Percentiles rank a stretch among this genome's conserved stretches.
phyloP scores from a whole-genome alignment of 2,888 invertebrate species.

The Pelosia muscerda region DNA sequence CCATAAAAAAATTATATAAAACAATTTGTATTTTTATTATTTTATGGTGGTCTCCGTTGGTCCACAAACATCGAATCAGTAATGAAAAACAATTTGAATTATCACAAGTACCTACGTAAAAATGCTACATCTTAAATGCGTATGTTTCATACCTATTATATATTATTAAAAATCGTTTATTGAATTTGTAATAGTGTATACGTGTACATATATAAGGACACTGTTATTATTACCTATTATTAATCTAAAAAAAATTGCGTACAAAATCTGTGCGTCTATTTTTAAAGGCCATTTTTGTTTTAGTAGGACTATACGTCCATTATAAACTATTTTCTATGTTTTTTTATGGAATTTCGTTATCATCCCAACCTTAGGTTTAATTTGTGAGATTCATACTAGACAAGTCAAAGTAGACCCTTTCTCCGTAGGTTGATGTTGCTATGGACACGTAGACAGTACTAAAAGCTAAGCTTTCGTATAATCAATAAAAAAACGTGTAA shows the following conservation, averaged over 20 bases:
- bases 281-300: slow-evolving; percentile 56
- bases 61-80: slow-evolving; percentile 36
- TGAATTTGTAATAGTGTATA: slow-evolving; percentile 47
- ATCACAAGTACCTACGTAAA: slow-evolving; percentile 71
- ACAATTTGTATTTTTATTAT: too few relatives aligned
- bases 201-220: slow-evolving; percentile 60
- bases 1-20: too few relatives aligned
- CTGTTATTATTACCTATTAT: slow-evolving; percentile 54
- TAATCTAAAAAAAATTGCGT: slow-evolving; percentile 53
- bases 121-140: slow-evolving; percentile 75
- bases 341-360: slow-evolving; percentile 41
- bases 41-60: too few relatives aligned
- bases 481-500: slow-evolving; percentile 68
- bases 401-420: not conserved
- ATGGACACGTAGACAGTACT: slow-evolving; percentile 54
- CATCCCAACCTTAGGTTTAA: slow-evolving; percentile 31
- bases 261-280: slow-evolving; percentile 59
- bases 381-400: slow-evolving; percentile 40
- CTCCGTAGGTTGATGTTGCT: slow-evolving; percentile 24
- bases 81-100: slow-evolving; percentile 58
- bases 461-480: slow-evolving; percentile 74
- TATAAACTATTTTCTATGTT: slow-evolving; percentile 27
- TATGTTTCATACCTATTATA: slow-evolving; percentile 54
- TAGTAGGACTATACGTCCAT: slow-evolving; percentile 60
- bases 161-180: slow-evolving; percentile 51